Conservation (phyloP, 2,797 vertebrate genomes). For the Myotis myotis region DNA sequence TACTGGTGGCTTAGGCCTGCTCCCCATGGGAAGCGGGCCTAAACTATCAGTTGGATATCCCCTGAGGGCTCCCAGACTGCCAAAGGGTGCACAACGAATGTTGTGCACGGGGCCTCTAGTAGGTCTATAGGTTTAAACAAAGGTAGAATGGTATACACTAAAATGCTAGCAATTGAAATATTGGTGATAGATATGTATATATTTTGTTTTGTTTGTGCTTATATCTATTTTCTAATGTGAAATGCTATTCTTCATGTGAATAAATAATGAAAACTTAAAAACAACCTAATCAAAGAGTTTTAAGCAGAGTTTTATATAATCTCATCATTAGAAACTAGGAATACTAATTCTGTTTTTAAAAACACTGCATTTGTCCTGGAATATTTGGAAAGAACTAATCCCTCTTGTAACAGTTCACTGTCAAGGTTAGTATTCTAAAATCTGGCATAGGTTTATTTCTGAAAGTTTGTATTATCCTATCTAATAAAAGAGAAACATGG, state of each 20-base stretch:
- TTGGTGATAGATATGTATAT: background rate
- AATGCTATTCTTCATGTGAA: background rate
- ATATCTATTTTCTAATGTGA: constrained; percentile 31
- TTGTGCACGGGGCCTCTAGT: too few relatives aligned
- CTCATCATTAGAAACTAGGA: background rate
- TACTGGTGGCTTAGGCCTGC: too few relatives aligned
- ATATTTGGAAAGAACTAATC: constrained; percentile 4
- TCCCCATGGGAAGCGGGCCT: too few relatives aligned
- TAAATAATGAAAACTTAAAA: constrained; percentile 10
- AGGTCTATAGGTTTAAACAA: background rate
- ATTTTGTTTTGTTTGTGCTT: constrained; percentile 22
- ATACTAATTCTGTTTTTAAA: constrained; percentile 25
- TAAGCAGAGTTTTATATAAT: background rate
- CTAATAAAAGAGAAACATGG: too few relatives aligned
- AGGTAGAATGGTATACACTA: background rate
- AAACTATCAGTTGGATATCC: too few relatives aligned
- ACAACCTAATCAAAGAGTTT: background rate
- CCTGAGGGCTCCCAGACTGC: too few relatives aligned
- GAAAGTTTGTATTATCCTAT: constrained; percentile 3
- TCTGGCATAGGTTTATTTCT: constrained; percentile 4
- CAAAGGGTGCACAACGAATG: too few relatives aligned
- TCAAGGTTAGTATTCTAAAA: constrained; percentile 37
- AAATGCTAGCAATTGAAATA: constrained; percentile 11
- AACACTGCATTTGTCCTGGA: background rate
- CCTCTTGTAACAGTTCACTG: constrained; percentile 21